These are phyloP conservation scores for Myiozetetes cayanensis DNA, from an alignment of 2,113 vertebrate species.

Conservation along the genomic window DNA sequence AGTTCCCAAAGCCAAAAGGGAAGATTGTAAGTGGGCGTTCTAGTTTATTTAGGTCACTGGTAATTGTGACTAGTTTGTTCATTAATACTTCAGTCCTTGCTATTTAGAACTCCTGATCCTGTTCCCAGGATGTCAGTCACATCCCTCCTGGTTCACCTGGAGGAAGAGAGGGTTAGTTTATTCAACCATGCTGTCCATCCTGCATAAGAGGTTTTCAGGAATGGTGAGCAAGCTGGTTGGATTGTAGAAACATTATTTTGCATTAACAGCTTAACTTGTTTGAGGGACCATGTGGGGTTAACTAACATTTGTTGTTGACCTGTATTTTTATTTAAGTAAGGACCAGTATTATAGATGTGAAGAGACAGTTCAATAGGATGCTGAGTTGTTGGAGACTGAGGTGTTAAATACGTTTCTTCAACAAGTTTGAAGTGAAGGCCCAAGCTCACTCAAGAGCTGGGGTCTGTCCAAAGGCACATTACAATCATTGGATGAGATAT, in stretches of 20 bases:
- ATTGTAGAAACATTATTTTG: neutral
- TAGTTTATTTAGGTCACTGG: neutral
- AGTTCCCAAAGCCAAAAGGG: neutral
- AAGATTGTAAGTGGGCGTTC: neutral
- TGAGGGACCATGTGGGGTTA: neutral
- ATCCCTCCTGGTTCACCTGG: neutral
- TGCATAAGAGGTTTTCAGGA: neutral
- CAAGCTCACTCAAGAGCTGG: neutral
- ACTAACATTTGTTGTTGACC: neutral
- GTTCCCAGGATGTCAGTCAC: neutral
- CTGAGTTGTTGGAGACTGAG: neutral
- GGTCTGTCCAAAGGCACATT: neutral
- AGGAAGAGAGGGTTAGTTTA: neutral
- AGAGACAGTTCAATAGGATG: neutral
- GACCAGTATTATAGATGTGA: neutral
- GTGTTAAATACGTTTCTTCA: neutral
- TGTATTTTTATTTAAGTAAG: neutral
- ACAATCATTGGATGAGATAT: neutral
- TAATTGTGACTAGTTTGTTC: neutral
- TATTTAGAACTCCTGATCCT: neutral
- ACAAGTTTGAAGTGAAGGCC: neutral
- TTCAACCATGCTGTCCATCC: neutral
- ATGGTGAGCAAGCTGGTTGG: neutral
- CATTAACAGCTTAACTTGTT: neutral
- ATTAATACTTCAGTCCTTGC: neutral